Evolutionary conservation across 2,113 vertebrate genomes (phyloP).

Genomic region (Charadrius vociferus): DNA sequence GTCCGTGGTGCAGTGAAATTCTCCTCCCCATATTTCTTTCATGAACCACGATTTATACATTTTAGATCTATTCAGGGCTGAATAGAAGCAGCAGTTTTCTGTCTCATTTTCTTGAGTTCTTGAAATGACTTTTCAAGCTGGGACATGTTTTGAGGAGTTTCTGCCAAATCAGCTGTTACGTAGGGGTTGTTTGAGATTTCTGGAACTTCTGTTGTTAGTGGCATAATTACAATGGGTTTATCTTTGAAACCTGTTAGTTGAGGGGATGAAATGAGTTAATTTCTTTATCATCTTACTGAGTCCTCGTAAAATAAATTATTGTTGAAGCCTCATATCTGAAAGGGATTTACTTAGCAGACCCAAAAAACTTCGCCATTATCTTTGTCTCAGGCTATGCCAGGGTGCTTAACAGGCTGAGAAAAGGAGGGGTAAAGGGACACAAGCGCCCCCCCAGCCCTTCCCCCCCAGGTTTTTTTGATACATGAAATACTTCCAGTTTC

Average conservation of each 20-base stretch:
- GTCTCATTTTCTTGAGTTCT: slow-evolving; percentile 1
- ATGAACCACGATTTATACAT: slow-evolving; percentile 3
- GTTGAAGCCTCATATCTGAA: background rate
- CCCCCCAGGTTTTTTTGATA: background rate
- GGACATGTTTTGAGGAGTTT: background rate
- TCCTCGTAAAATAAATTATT: background rate
- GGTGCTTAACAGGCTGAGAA: background rate
- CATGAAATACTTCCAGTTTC: background rate
- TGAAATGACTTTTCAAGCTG: slow-evolving; percentile 16
- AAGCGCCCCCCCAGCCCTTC: background rate
- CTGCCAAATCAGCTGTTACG: background rate
- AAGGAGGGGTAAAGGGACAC: background rate
- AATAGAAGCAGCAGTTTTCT: background rate
- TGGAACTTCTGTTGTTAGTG: background rate
- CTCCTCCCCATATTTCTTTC: slow-evolving; percentile 34
- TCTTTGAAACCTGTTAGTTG: background rate
- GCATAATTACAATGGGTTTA: background rate
- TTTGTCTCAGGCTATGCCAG: background rate
- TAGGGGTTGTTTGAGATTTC: background rate
- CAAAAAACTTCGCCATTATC: background rate
- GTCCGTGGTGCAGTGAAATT: background rate
- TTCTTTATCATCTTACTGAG: background rate
- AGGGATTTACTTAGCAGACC: background rate
- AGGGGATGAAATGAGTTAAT: background rate
- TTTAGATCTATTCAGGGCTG: slow-evolving; percentile 13